Evolutionary conservation across 2,113 vertebrate genomes (phyloP).

Genomic region (Tychaedon coryphoeus): DNA sequence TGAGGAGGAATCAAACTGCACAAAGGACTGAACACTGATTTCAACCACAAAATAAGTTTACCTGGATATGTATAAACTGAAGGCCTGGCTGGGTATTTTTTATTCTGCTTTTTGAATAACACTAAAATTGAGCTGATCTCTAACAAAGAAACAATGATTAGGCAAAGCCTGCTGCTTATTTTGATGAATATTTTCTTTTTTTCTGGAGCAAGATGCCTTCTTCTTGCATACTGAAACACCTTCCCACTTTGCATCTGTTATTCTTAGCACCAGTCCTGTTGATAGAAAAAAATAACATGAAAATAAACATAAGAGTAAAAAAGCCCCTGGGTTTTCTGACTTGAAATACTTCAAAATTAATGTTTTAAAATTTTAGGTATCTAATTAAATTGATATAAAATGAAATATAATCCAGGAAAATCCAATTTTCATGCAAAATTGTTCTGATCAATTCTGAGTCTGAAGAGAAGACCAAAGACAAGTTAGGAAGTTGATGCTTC

Average conservation of each 20-base stretch:
- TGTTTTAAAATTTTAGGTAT: neutral
- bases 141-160: neutral
- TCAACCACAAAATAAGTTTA: neutral
- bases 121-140: neutral
- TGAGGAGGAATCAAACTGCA: neutral
- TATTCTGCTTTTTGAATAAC: neutral
- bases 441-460: neutral
- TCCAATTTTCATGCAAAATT: neutral
- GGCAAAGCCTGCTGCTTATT: neutral
- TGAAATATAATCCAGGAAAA: neutral
- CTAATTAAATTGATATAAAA: neutral
- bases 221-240: neutral
- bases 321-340: neutral
- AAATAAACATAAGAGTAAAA: neutral
- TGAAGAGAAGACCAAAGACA: neutral
- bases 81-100: neutral
- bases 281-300: neutral
- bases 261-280: neutral
- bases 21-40: neutral
- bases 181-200: neutral
- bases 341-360: neutral
- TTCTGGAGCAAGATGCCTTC: neutral
- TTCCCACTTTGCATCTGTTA: slow-evolving; percentile 43
- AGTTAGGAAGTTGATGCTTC: neutral
- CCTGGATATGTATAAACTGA: neutral